These are phyloP conservation scores for Drosophila paranaensis DNA, from an alignment of 2,888 invertebrate genomes.

Conservation along the genomic window DNA sequence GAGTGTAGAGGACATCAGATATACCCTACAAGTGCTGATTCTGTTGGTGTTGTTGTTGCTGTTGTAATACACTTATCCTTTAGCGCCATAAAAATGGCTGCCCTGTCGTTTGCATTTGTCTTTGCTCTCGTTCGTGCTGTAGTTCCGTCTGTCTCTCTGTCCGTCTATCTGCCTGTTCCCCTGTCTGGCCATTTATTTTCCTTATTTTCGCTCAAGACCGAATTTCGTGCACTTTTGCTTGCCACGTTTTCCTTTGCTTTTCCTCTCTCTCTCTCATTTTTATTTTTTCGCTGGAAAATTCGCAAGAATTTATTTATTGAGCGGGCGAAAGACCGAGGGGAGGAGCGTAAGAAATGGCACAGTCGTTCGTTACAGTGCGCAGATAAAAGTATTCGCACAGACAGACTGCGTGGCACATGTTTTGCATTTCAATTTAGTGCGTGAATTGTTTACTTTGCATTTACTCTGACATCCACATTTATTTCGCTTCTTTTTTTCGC, in stretches of 20 bases:
- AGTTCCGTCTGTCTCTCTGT: background rate
- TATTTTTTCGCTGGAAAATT: constrained; percentile 40
- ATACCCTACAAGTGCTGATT: constrained; percentile 6
- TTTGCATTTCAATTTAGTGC: constrained; percentile 73
- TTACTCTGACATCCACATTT: constrained; percentile 25
- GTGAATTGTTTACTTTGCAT: constrained; percentile 47
- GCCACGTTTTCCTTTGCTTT: constrained; percentile 20
- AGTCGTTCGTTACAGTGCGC: constrained; percentile 23
- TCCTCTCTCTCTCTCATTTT: background rate
- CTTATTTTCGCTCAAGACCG: constrained; percentile 35
- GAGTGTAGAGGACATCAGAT: constrained; percentile 21
- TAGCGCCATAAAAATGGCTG: constrained; percentile 62
- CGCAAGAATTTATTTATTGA: constrained; percentile 64
- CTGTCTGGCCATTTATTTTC: constrained; percentile 44
- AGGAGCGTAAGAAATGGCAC: background rate
- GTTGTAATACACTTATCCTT: constrained; percentile 71
- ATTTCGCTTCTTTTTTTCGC: background rate
- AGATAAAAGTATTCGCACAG: constrained; percentile 46
- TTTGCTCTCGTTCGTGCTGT: constrained; percentile 28
- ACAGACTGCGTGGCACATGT: constrained; percentile 45
- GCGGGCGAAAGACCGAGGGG: background rate
- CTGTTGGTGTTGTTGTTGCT: constrained; percentile 32
- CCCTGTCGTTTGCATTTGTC: constrained; percentile 64
- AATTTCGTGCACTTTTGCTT: constrained; percentile 40
- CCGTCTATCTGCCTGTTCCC: constrained; percentile 10